Evolutionary conservation across 2,797 vertebrate genomes (phyloP).

Genomic region (Cyclura pinguis): DNA sequence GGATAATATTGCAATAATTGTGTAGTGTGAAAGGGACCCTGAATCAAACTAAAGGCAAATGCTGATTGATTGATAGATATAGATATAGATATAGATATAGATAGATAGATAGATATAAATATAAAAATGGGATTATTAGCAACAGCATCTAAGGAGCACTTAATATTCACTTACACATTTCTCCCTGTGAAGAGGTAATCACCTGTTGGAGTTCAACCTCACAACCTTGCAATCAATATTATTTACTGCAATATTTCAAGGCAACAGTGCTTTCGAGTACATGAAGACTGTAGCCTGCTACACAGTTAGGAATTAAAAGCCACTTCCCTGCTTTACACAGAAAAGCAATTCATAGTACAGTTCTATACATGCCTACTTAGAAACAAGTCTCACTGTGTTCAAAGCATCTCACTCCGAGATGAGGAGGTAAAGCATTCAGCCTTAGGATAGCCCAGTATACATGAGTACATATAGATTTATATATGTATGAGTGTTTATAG

Average conservation of each 20-base stretch:
- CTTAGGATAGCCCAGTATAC: neutral
- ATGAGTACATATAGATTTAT: too few species aligned
- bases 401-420: too few species aligned
- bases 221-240: neutral
- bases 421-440: neutral
- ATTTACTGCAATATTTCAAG: neutral
- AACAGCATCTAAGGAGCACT: too few species aligned
- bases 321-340: neutral
- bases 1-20: too few species aligned
- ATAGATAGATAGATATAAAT: too few species aligned
- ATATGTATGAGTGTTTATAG: too few species aligned
- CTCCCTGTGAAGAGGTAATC: neutral
- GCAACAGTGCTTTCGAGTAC: neutral
- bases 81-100: too few species aligned
- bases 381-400: neutral
- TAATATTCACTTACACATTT: neutral
- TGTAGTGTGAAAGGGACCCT: too few species aligned
- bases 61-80: too few species aligned
- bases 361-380: neutral
- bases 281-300: neutral
- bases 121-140: too few species aligned
- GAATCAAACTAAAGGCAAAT: too few species aligned
- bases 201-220: neutral
- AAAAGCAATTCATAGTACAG: neutral
- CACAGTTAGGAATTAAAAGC: neutral